Evolutionary conservation across 1,140 invertebrate genomes (phyloP), one percentile per base, ranked within the genome.

Genomic region (Pogonomyrmex barbatus): DNA sequence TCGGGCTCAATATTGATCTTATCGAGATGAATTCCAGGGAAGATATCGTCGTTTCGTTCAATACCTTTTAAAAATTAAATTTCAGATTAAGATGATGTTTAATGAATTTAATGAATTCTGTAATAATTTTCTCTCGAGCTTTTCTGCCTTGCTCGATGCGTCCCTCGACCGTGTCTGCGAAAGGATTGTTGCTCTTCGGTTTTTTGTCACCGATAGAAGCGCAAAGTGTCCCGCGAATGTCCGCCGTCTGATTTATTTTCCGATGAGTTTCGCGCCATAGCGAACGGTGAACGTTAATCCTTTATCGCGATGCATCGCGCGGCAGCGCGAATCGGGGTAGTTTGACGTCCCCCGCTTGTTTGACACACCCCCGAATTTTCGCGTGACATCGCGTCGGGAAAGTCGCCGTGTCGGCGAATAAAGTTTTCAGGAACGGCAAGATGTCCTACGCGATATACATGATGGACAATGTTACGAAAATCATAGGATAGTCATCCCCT

Each of bases 251-350:
- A 78, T 83, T 87, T 89, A 87, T 89, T 87, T 77, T 76, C 62
- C 70, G 70, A 75, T 56, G 50, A 78, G 54, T 54, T 68, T 30
- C 73, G 81, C 82, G 56, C 58, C 65, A 58, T 65, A 36, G 58
- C 65, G 39, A 60, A 14, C n/a, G 62, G 47, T 24, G 30, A 36
- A 82, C 60, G 65, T 89, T 89, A 89, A 89, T 89, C 77, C 85
- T 89, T 89, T 78, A 89, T 89, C 85, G 60, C 67, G 68, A 65
- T 58, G 58, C 75, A 89, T 89, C 77, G 62, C 67, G 79, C 77
- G 70, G 63, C 67, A 47, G 30, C 14, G 50, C 9, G 67, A 71
- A 71, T 71, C 52, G 14, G 8, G 52, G 4, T 56, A 30, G 17
- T 56, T 79, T 89, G 58, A 87, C 88, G 88, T 86, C 52, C 24